Conservation (phyloP, 2,113 vertebrate genomes). For the Plecturocebus donacophilus region DNA sequence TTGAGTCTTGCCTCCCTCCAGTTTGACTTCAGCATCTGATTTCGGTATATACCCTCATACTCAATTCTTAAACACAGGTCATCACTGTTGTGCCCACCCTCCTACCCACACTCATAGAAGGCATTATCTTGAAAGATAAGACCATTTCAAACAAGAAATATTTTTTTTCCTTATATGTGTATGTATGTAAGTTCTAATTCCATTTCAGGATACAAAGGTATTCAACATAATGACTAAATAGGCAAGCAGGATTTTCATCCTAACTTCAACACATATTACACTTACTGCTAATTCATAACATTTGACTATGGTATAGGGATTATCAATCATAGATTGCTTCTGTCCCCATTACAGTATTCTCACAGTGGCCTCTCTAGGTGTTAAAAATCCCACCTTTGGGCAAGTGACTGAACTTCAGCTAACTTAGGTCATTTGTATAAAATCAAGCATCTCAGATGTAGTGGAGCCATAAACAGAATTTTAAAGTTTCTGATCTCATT, state of each 20-base stretch:
- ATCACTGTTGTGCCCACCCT: neutral
- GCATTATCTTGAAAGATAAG: neutral
- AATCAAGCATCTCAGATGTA: neutral
- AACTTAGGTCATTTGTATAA: neutral
- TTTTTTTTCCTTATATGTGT: neutral
- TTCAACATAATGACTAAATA: neutral
- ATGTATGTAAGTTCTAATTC: neutral
- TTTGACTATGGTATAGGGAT: neutral
- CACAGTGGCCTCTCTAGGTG: neutral
- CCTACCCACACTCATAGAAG: neutral
- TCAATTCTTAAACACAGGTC: neutral
- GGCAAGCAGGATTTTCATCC: neutral
- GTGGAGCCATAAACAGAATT: neutral
- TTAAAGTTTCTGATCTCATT: neutral
- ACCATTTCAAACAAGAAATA: neutral
- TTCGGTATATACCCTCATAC: neutral
- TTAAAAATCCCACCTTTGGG: neutral
- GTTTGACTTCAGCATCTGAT: neutral
- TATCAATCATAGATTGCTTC: neutral
- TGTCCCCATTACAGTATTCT: neutral
- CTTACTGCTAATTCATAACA: neutral
- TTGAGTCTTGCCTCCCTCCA: neutral
- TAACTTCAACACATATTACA: neutral
- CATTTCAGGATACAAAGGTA: neutral
- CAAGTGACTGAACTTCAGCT: neutral